These are phyloP conservation scores for Collichthys lucidus DNA, from an alignment of 2,113 vertebrate genomes.

Conservation along the genomic window DNA sequence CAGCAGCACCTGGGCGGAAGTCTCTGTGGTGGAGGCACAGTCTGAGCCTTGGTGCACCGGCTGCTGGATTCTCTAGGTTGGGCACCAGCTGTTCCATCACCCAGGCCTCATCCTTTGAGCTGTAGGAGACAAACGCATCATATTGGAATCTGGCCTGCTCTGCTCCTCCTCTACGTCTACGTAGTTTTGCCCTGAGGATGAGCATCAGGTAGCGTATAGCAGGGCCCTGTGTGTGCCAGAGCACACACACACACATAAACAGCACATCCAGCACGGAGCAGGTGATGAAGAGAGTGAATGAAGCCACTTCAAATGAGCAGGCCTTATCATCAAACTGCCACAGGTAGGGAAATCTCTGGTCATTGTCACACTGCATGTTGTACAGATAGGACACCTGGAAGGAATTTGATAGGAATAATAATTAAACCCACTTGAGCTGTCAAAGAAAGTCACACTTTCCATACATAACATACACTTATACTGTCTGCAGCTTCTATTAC, in stretches of 20 bases:
- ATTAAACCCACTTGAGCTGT: not conserved
- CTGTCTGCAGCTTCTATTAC: constrained; percentile 1
- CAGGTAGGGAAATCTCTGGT: constrained; percentile 4
- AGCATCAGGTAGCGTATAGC: constrained; percentile 44
- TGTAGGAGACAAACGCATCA: constrained; percentile 52
- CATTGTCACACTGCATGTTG: constrained; percentile 15
- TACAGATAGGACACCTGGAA: constrained; percentile 46
- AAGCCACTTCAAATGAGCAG: constrained; percentile 33
- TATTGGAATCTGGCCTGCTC: constrained; percentile 28
- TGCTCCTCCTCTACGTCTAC: constrained; percentile 1
- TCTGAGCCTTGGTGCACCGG: not conserved
- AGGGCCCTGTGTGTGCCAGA: constrained; percentile 41
- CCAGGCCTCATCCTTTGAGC: constrained; percentile 46
- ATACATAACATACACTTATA: not conserved
- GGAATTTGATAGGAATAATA: not conserved
- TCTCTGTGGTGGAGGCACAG: constrained; percentile 54
- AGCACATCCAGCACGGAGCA: constrained; percentile 25
- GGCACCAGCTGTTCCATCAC: constrained; percentile 46
- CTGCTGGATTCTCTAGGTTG: constrained; percentile 17
- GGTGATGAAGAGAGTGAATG: constrained; percentile 34
- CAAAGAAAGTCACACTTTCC: not conserved
- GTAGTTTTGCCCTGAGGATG: constrained; percentile 31
- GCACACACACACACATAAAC: constrained; percentile 31
- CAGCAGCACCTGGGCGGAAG: constrained; percentile 30
- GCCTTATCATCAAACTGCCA: constrained; percentile 49